A percentile compares a stretch with the other conserved stretches of the same genome.
Evolutionary conservation across 2,797 vertebrate genomes (phyloP).

Genomic region (Anguilla anguilla): DNA sequence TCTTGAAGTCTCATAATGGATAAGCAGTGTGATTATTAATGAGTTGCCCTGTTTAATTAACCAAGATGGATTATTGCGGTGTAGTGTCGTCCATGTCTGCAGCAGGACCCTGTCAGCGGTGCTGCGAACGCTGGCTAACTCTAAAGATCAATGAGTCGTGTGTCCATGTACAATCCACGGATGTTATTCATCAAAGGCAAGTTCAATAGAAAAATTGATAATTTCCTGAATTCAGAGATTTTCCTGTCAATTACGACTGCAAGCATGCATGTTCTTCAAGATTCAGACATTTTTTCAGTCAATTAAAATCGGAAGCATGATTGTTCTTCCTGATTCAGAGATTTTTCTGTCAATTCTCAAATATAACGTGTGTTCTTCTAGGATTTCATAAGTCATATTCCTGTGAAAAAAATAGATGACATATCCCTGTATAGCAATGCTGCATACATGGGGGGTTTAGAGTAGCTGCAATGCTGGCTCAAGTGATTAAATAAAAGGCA

Average conservation of each 20-base stretch:
- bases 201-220: neutral
- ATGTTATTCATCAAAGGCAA: neutral
- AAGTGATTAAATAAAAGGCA: neutral
- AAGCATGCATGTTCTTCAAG: neutral
- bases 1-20: constrained; percentile 27
- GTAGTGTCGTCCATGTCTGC: neutral
- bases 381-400: neutral
- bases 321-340: too few species aligned
- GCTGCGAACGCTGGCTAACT: neutral
- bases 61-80: constrained; percentile 29
- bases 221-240: neutral
- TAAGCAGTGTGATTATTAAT: constrained; percentile 26
- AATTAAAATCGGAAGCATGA: too few species aligned
- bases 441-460: neutral
- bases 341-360: too few species aligned
- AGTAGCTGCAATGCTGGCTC: neutral
- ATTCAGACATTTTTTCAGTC: neutral
- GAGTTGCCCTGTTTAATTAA: constrained; percentile 34
- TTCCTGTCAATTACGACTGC: neutral
- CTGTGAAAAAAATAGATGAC: neutral
- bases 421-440: neutral
- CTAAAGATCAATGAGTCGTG: neutral
- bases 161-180: neutral
- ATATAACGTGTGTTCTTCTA: neutral
- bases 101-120: constrained; percentile 12